A percentile compares a stretch with the other conserved stretches of the same genome.
Conservation (phyloP, 2,113 vertebrate species). For the Grantiella picta region DNA sequence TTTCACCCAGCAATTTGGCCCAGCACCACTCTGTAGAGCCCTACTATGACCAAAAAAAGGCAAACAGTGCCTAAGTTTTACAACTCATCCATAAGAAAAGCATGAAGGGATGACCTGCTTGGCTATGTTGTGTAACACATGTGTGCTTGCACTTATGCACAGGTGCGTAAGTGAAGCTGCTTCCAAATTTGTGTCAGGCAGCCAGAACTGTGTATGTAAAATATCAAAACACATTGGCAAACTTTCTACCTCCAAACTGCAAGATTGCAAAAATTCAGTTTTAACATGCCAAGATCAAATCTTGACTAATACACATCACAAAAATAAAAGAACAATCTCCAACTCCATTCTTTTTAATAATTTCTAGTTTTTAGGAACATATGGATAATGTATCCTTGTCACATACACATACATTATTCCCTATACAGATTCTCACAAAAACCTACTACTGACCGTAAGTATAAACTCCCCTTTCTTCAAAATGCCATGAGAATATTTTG, state of each 20-base stretch:
- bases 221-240: not conserved
- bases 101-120: not conserved
- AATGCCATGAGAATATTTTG: not conserved
- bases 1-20: not conserved
- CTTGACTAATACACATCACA: not conserved
- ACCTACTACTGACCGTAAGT: not conserved
- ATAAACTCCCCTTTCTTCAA: not conserved
- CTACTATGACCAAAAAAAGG: not conserved
- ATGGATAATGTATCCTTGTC: not conserved
- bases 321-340: not conserved
- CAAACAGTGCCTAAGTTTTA: not conserved
- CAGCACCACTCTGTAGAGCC: not conserved
- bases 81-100: not conserved
- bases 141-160: not conserved
- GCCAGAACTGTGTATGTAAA: not conserved
- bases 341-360: not conserved
- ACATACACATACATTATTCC: fast-evolving
- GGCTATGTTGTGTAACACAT: not conserved
- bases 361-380: not conserved
- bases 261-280: not conserved
- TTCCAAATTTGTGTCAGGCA: not conserved
- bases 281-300: not conserved
- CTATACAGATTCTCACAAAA: not conserved
- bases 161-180: not conserved
- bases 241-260: not conserved